Base-by-base conservation (phyloP, 2,113 vertebrate species). In the Circaetus gallicus region DNA sequence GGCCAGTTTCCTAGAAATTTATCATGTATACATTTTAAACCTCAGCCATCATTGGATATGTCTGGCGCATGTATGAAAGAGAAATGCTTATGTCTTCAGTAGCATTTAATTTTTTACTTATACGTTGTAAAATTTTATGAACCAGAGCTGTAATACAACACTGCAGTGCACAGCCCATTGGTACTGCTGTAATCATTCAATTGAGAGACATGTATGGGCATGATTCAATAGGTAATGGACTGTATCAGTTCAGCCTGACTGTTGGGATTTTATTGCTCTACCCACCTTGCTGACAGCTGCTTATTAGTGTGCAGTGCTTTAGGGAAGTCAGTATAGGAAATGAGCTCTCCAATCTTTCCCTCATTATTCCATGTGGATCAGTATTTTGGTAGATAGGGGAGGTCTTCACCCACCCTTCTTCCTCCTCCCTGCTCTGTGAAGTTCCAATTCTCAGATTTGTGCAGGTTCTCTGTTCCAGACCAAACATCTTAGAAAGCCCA, bases 101-200 rank as follows among this genome's bases (percentile, higher is more conserved):
- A 85, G 88, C 62, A 70, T 95, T 97, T 95, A 81, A 80, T 95
- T 87, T 96, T 96, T 97, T 96, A 91, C 85, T 95, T 71, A 20
- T 34, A 36, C 32, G 25, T 72, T 95, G 96, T 96, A 96, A 98
- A 97, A 79, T 65, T 97, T 98, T 96, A 97, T 95, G 96, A 96
- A 74, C 78, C 95, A 71, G 76, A 86, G 79, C 76, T 97, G 87
- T 88, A 79, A 59, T 71, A 63, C 95, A 95, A 95, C 82, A 59
- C 26, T 52, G 82, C 55, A 71, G 86, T 28, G 91, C 95, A 63
- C 93, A 97, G 95, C 86, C 95, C 85, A 26, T 86, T 74, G 56
- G 20, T 81, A 59, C 70, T 92, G 66, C 90, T 90, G 55, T 29
- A 84, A 85, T 92, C 93, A 65, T 59, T 96, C 96, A 95, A 5